A percentile compares a stretch with the other conserved stretches of the same genome.
These are phyloP conservation scores for Solenopsis fugax DNA, from an alignment of 1,140 invertebrate species.

Conservation along the genomic window DNA sequence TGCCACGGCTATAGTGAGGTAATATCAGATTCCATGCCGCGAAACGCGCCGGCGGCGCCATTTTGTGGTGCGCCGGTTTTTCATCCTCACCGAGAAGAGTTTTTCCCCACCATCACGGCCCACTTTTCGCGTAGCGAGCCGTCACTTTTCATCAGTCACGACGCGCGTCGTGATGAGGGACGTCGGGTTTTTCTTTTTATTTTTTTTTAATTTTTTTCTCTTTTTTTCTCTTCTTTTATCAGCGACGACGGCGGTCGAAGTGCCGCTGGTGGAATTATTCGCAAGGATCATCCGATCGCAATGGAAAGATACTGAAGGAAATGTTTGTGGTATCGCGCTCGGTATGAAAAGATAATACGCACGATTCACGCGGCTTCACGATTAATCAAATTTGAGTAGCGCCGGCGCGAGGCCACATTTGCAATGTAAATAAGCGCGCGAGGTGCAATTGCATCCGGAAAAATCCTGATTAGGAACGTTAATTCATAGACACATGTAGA, in stretches of 20 bases:
- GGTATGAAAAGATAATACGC: no score
- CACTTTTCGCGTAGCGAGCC: conserved; percentile 19
- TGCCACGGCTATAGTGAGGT: conserved; percentile 80
- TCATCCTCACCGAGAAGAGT: conserved; percentile 34
- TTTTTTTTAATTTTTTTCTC: no score
- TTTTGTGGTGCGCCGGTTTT: conserved; percentile 69
- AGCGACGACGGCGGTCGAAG: no score
- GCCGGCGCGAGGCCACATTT: not conserved
- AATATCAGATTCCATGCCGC: conserved; percentile 80
- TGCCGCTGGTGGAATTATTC: not conserved
- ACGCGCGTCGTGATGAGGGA: not conserved
- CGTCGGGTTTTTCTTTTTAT: not conserved
- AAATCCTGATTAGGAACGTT: no score
- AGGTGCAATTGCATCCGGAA: not conserved
- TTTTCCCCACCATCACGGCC: conserved; percentile 16
- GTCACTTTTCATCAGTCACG: conserved; percentile 10
- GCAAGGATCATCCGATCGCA: not conserved
- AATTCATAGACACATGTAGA: not conserved
- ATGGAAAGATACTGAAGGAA: not conserved
- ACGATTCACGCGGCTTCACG: not conserved
- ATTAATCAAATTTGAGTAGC: conserved; percentile 17
- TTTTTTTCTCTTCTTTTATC: no score
- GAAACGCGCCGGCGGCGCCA: conserved; percentile 73
- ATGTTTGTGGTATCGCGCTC: no score
- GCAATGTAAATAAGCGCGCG: not conserved